phyloP scores from a whole-genome alignment of 2,888 invertebrate genomes.

The Eupithecia dodoneata region DNA sequence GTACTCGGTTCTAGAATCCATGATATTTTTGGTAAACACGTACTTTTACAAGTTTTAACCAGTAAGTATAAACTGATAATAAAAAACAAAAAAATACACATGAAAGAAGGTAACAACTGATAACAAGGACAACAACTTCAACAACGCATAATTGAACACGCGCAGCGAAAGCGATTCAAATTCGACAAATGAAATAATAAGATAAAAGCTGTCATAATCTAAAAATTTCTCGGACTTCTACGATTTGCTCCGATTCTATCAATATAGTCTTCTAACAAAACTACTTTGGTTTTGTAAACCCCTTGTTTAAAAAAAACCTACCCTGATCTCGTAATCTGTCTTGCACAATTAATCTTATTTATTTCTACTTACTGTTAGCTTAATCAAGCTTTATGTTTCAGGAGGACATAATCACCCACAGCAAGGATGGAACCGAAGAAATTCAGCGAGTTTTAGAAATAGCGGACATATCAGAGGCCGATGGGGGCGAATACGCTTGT shows the following conservation, averaged over 20 bases:
- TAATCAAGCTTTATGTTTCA: slow-evolving; percentile 47
- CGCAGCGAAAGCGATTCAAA: background rate
- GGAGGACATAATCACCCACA: slow-evolving; percentile 63
- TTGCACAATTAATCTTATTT: background rate
- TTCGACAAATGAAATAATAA: background rate
- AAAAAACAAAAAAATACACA: background rate
- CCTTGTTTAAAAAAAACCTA: background rate
- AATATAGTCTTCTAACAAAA: background rate
- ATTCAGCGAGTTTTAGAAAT: slow-evolving; percentile 61
- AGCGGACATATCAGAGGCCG: slow-evolving; percentile 56
- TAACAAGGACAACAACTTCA: background rate
- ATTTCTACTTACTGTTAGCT: background rate
- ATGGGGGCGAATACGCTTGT: slow-evolving; percentile 74
- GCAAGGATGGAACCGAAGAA: slow-evolving; percentile 49
- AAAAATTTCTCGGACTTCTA: background rate
- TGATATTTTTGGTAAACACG: background rate
- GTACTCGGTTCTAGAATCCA: background rate
- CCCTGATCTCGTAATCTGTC: background rate
- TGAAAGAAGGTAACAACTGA: too few relatives aligned
- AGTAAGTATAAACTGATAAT: too few relatives aligned
- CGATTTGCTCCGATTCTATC: background rate
- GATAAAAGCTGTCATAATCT: background rate
- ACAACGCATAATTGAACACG: background rate
- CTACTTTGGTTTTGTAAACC: background rate
- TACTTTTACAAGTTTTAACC: background rate